Evolutionary conservation across 2,888 invertebrate species (phyloP).

Genomic region (Drosophila mulleri): DNA sequence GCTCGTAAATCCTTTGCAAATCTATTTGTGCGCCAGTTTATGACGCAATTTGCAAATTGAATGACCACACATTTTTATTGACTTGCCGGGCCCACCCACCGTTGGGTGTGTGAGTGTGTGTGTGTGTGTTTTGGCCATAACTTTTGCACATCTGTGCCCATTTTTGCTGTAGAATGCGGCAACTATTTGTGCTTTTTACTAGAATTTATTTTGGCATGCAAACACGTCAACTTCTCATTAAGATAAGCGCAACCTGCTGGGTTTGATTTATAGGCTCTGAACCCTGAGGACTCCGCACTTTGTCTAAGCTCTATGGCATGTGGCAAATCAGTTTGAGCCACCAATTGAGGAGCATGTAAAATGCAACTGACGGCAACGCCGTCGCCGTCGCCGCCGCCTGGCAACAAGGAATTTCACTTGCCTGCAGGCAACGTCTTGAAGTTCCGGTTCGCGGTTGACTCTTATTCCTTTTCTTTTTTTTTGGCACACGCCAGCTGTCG

Average conservation of each 20-base stretch:
- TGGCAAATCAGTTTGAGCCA: slow-evolving; percentile 48
- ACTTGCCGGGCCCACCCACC: slow-evolving; percentile 40
- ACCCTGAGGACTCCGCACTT: slow-evolving; percentile 5
- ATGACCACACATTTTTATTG: slow-evolving; percentile 60
- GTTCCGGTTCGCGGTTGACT: slow-evolving; percentile 31
- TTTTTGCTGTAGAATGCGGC: slow-evolving; percentile 47
- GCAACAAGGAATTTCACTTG: slow-evolving; percentile 46
- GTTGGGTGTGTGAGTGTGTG: not conserved
- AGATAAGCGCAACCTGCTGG: slow-evolving; percentile 61
- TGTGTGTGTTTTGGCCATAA: slow-evolving; percentile 37
- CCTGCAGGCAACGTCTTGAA: slow-evolving; percentile 36
- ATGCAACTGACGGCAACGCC: slow-evolving; percentile 16
- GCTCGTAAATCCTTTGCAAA: slow-evolving; percentile 21
- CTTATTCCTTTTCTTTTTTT: slow-evolving; percentile 32
- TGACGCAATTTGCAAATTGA: slow-evolving; percentile 71
- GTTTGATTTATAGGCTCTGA: slow-evolving; percentile 43
- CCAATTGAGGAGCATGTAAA: slow-evolving; percentile 63
- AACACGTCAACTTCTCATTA: slow-evolving; percentile 77
- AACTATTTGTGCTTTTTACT: slow-evolving; percentile 29
- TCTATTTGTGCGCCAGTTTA: slow-evolving; percentile 36
- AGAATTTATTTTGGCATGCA: slow-evolving; percentile 60
- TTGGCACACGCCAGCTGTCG: slow-evolving; percentile 76
- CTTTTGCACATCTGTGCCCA: slow-evolving; percentile 49
- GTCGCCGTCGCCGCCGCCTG: slow-evolving; percentile 19
- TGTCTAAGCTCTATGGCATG: slow-evolving; percentile 12